Base-by-base conservation (phyloP, 1,140 invertebrate genomes). In the Rhopalosiphum padi region DNA sequence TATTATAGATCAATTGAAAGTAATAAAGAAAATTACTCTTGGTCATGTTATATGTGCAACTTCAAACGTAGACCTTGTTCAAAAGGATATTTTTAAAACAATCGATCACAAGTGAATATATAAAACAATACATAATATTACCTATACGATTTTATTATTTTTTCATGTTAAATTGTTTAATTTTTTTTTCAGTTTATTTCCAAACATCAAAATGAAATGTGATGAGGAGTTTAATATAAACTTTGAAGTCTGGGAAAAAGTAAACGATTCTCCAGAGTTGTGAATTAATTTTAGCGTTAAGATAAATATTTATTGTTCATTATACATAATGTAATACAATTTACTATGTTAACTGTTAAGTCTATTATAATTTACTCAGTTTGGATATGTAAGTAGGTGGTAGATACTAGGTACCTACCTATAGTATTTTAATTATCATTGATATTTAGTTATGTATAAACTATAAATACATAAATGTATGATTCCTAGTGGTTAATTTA, bases 1-100 rank as follows among this genome's bases (percentile, higher is more conserved):
- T 90, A n/a, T 51, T 25, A 92, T 25, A 92, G 91, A 85, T 37
- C 91, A 92, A 85, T 3, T 92, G 23, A 92, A 92, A 51, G 1
- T 18, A 6, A 92, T 92, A 8, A 92, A 92, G 35, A 92, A 92
- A 53, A 92, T 92, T 15, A 85, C 43, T 25, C 35, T 92, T 30
- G 77, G 91, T 2, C 60, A 92, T 37, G 35, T 92, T 1, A 37
- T 92, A 23, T 92, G 91, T 41, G 68, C 91, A 3, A 51, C 48
- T 5, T 30, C 91, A 35, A 85, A 85, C 21, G 35, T 92, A 7
- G 48, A 85, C 37, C 2, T 53, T 25, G 91, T 92, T 5, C 91
- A 92, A 85, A n/a, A 51, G 21, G 91, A 85, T 22, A 85, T 83
- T 15, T 92, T 92, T 21, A 92, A 92, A 30, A 35, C 9, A 51